Percentiles rank a stretch among this genome's conserved stretches.
Conservation (phyloP, 2,113 vertebrate genomes). For the Halichoeres trimaculatus region DNA sequence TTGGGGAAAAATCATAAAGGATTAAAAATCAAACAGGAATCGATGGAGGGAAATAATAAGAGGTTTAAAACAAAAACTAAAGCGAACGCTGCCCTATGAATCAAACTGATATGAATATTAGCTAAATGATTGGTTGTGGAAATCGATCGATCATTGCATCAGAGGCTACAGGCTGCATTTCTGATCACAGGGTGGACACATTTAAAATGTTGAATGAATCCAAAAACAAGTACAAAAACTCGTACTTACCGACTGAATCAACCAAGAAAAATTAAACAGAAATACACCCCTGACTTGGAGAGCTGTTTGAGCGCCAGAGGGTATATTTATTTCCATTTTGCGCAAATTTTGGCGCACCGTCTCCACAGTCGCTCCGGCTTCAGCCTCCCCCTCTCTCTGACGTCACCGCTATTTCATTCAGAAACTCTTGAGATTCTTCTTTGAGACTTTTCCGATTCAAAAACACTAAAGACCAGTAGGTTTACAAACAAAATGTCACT, state of each 20-base stretch:
- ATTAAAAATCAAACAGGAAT: background rate
- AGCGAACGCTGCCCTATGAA: background rate
- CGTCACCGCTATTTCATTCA: constrained; percentile 73
- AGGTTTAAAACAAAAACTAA: background rate
- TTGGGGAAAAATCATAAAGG: background rate
- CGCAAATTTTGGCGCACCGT: constrained; percentile 48
- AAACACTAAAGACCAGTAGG: background rate
- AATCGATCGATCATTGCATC: background rate
- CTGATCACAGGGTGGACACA: background rate
- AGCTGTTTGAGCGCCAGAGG: too few relatives aligned
- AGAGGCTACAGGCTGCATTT: background rate
- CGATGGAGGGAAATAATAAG: background rate
- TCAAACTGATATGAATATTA: background rate
- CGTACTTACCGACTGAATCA: constrained; percentile 20
- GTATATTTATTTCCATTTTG: constrained; percentile 29
- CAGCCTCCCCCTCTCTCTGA: constrained; percentile 48
- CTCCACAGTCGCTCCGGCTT: constrained; percentile 38
- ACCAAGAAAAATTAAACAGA: background rate
- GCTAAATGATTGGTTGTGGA: background rate
- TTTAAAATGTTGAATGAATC: background rate
- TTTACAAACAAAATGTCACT: background rate
- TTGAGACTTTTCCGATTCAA: background rate
- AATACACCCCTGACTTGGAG: background rate
- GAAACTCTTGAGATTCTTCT: constrained; percentile 23
- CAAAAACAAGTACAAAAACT: background rate